Evolutionary conservation across 2,113 vertebrate species (phyloP), one percentile per base, ranked within the genome.

Genomic region (Asarcornis scutulata): DNA sequence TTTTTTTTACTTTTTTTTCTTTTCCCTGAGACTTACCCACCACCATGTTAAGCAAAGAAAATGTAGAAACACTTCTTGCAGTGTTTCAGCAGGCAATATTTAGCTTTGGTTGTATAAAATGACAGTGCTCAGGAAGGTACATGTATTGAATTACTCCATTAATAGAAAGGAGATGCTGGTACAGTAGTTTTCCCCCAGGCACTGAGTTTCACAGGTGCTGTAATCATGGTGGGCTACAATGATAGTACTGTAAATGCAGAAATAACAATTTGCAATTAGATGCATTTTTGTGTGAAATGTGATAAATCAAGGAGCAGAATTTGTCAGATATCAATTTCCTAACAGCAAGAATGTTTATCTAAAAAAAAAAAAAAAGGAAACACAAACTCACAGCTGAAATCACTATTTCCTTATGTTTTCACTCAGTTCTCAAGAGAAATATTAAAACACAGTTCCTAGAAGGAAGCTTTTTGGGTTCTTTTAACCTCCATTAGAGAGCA

Each of bases 271-370:
- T 95, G 78, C 84, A 91, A 92, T 97, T 97, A 95, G 72, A 67
- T 48, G 56, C 88, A 89, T 96, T 96, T 95, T 97, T 96, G 69
- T 85, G 71, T 94, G 92, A 97, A 94, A 92, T 88, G 92, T 76
- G 85, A 94, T 96, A 94, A 96, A 95, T 96, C 91, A 95, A 89
- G 81, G 42, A 66, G 32, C 75, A 46, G 79, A 95, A 94, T 94
- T 96, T 96, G 90, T 92, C 88, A 84, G 60, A 23, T 85, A 87
- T 88, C 86, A 50, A 9, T 93, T 97, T 64, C 58, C 38, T 89
- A 89, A 88, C 3, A 23, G 80, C 75, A 84, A 85, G 79, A 97
- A 95, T 89, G 74, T 95, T 95, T 94, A 74, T 92, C 73, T 91
- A 79, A 92, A 93, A 77, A 71, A 93, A 48, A 93, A 48, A 21